Evolutionary conservation across 2,888 invertebrate genomes (phyloP).

Genomic region (Standfussiana lucernea): DNA sequence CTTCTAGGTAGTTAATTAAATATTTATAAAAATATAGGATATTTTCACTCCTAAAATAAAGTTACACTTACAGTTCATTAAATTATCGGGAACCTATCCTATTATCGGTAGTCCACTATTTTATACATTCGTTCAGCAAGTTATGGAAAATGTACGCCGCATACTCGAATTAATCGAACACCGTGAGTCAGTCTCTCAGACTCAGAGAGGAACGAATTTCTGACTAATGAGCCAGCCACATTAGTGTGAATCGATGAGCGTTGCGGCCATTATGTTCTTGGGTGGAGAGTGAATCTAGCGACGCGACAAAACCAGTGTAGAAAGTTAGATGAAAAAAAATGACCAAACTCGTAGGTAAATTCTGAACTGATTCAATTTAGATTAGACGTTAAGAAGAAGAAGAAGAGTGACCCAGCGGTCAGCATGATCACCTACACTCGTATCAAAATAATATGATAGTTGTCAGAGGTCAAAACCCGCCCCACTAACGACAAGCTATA

Average conservation of each 20-base stretch:
- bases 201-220: not conserved
- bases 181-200: too few species aligned
- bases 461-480: not conserved
- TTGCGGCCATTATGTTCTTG: not conserved
- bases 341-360: not conserved
- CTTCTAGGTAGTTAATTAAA: not conserved
- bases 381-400: not conserved
- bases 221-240: not conserved
- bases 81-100: too few species aligned
- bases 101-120: not conserved
- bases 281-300: not conserved
- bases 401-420: not conserved
- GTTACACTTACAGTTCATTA: not conserved
- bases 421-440: not conserved
- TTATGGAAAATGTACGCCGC: not conserved
- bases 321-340: not conserved
- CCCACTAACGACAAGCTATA: not conserved
- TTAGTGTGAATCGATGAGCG: not conserved
- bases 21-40: not conserved
- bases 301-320: not conserved
- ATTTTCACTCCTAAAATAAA: not conserved
- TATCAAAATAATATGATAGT: not conserved
- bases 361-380: not conserved
- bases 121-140: not conserved
- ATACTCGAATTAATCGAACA: not conserved